Evolutionary conservation across 2,888 invertebrate species (phyloP).

Genomic region (Andrena trimmerana): DNA sequence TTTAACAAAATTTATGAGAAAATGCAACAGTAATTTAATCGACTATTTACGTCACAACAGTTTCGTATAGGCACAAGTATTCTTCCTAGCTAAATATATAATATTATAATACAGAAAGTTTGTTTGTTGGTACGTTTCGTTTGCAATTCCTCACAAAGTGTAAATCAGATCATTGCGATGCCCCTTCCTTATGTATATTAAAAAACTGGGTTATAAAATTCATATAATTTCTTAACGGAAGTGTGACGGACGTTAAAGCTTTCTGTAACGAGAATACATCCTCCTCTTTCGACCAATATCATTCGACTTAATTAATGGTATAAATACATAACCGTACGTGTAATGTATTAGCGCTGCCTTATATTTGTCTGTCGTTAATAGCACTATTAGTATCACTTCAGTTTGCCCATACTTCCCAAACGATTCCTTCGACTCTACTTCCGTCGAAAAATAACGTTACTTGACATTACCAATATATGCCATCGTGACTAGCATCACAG

Average conservation of each 20-base stretch:
- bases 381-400: neutral
- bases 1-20: neutral
- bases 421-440: neutral
- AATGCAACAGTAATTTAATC: neutral
- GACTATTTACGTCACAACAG: neutral
- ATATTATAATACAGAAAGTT: neutral
- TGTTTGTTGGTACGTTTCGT: neutral
- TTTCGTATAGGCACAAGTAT: neutral
- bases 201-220: conserved; percentile 10
- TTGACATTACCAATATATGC: neutral
- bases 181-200: neutral
- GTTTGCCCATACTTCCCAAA: neutral
- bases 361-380: conserved; percentile 4
- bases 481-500: conserved; percentile 39
- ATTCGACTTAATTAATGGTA: neutral
- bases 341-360: neutral
- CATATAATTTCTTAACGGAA: neutral
- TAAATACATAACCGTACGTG: conserved; percentile 2
- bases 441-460: neutral
- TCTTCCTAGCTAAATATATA: neutral
- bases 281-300: neutral
- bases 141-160: conserved; percentile 1
- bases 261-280: conserved; percentile 13
- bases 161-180: neutral
- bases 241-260: neutral